A percentile compares a stretch with the other conserved stretches of the same genome.
phyloP scores from a whole-genome alignment of 2,888 invertebrate species.

The Ceratothoa steindachneri region DNA sequence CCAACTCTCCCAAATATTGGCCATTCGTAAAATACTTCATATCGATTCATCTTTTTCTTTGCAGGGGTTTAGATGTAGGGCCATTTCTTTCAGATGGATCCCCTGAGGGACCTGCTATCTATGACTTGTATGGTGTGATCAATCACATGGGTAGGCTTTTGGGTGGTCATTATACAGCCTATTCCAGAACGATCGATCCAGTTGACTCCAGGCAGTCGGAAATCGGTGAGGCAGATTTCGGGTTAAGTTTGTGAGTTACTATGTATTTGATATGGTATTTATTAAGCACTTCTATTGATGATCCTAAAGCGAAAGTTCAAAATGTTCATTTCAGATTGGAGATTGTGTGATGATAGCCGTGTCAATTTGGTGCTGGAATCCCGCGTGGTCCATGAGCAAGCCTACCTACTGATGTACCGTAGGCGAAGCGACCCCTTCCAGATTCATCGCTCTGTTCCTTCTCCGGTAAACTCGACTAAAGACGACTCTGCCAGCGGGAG shows the following conservation, averaged over 20 bases:
- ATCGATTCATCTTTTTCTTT: too few species aligned
- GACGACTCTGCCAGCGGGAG: neutral
- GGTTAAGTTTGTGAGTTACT: neutral
- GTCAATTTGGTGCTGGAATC: constrained; percentile 50
- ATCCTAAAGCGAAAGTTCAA: too few species aligned
- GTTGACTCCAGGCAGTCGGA: constrained; percentile 52
- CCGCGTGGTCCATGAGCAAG: constrained; percentile 51
- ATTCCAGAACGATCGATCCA: constrained; percentile 53
- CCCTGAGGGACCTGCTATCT: constrained; percentile 51
- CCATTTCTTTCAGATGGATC: constrained; percentile 50
- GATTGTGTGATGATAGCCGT: constrained; percentile 52
- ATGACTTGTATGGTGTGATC: constrained; percentile 58
- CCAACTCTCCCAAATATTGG: too few species aligned
- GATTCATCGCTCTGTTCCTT: constrained; percentile 14
- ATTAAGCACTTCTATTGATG: neutral
- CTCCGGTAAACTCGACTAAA: neutral
- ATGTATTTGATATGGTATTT: neutral
- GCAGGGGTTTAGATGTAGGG: constrained; percentile 54
- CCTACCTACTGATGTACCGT: constrained; percentile 53
- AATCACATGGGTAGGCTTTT: constrained; percentile 56
- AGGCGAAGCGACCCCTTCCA: constrained; percentile 46
- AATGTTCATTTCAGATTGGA: constrained; percentile 53
- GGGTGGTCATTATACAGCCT: constrained; percentile 58
- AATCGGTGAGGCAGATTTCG: constrained; percentile 52
- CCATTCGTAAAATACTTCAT: too few species aligned